phyloP scores from a whole-genome alignment of 2,113 vertebrate genomes.

The Brachyhypopomus occidentalis region DNA sequence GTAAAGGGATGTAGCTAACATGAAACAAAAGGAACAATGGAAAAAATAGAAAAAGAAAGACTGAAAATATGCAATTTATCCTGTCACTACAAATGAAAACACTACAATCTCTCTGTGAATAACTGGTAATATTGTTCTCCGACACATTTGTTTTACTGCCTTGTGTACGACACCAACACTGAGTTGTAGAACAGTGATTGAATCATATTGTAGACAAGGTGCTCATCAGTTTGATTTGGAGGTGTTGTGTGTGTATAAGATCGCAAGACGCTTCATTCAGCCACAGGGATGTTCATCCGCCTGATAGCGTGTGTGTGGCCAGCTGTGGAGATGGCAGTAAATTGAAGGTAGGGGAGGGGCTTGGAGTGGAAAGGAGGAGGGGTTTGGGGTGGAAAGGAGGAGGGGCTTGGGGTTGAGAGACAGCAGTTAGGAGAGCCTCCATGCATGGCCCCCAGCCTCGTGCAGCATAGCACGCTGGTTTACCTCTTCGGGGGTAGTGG shows the following conservation, averaged over 20 bases:
- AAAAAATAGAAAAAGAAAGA: too few species aligned
- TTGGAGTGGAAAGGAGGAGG: background rate
- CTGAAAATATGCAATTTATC: too few species aligned
- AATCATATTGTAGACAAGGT: constrained; percentile 14
- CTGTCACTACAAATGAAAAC: too few species aligned
- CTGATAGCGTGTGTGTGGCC: constrained; percentile 18
- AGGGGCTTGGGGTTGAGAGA: background rate
- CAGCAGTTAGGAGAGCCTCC: constrained; percentile 34
- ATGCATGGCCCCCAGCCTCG: constrained; percentile 51
- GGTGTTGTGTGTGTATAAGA: background rate
- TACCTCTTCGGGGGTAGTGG: constrained; percentile 75
- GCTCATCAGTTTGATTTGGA: constrained; percentile 50
- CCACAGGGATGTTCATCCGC: constrained; percentile 16
- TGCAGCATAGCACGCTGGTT: constrained; percentile 52
- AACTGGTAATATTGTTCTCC: background rate
- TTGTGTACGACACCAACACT: background rate
- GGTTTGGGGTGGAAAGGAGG: too few species aligned
- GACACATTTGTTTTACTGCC: background rate
- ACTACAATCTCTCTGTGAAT: too few species aligned
- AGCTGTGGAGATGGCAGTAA: constrained; percentile 30
- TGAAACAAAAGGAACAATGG: too few species aligned
- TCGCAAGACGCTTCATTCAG: constrained; percentile 62
- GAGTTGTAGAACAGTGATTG: constrained; percentile 5
- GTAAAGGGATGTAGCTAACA: too few species aligned
- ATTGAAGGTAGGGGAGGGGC: background rate